These are phyloP conservation scores for Eucera pruinosa DNA, from an alignment of 2,888 invertebrate species.

Conservation along the genomic window DNA sequence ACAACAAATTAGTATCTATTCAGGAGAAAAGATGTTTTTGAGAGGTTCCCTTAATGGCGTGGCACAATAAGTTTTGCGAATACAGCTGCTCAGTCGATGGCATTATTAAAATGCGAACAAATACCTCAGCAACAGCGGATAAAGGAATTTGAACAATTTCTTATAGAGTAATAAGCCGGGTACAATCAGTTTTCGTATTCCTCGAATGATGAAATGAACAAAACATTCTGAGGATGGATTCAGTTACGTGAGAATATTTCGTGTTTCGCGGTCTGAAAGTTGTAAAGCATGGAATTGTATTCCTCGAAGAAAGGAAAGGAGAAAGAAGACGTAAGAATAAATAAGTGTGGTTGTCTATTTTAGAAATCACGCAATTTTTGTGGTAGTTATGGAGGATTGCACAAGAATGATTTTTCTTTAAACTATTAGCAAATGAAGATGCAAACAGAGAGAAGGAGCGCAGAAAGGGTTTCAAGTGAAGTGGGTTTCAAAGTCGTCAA, in stretches of 20 bases:
- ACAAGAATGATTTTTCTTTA: too few species aligned
- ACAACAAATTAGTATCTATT: conserved; percentile 42
- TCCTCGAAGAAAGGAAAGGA: too few species aligned
- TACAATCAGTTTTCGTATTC: conserved; percentile 23
- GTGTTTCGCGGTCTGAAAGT: too few species aligned
- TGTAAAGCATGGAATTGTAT: too few species aligned
- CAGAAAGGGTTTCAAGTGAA: too few species aligned
- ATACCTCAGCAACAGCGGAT: conserved; percentile 6
- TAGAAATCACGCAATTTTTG: too few species aligned
- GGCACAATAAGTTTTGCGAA: conserved; percentile 31
- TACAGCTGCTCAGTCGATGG: background rate
- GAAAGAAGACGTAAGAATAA: background rate
- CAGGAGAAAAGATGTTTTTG: conserved; percentile 19
- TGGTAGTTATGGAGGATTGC: too few species aligned
- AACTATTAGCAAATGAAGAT: too few species aligned
- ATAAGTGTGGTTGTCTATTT: conserved; percentile 17
- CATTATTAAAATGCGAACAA: conserved; percentile 23
- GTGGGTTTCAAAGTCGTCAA: conserved; percentile 24
- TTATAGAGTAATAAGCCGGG: conserved; percentile 3
- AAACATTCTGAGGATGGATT: too few species aligned
- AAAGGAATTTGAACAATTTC: conserved; percentile 41
- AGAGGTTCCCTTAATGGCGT: conserved; percentile 27
- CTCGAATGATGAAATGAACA: background rate
- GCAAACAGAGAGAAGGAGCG: too few species aligned
- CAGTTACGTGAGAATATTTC: too few species aligned